phyloP scores from a whole-genome alignment of 2,888 invertebrate species.

The Subacronicta megacephala region DNA sequence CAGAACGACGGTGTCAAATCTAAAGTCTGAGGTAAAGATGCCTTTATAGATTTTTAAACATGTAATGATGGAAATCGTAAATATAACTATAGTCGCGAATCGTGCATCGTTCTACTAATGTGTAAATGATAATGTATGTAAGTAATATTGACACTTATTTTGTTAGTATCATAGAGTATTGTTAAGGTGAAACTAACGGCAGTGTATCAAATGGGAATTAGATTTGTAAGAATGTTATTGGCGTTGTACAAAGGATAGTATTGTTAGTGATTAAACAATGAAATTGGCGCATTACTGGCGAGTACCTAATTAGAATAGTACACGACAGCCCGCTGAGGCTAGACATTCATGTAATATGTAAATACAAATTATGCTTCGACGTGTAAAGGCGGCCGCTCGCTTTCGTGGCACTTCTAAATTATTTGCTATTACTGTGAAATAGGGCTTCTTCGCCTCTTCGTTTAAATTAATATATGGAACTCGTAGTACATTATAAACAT shows the following conservation, averaged over 20 bases:
- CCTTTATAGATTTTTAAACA: slow-evolving; percentile 89
- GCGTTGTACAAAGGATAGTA: slow-evolving; percentile 89
- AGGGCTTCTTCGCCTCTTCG: slow-evolving; percentile 65
- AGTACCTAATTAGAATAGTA: slow-evolving; percentile 89
- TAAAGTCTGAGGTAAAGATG: slow-evolving; percentile 90
- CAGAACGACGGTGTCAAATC: slow-evolving; percentile 86
- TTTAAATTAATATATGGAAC: slow-evolving; percentile 46
- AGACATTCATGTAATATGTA: slow-evolving; percentile 77
- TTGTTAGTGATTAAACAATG: slow-evolving; percentile 85
- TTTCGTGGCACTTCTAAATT: slow-evolving; percentile 81
- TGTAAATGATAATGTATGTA: slow-evolving; percentile 81
- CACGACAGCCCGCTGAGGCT: slow-evolving; percentile 86
- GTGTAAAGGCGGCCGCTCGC: slow-evolving; percentile 78
- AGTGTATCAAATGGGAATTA: slow-evolving; percentile 84
- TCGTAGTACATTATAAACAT: slow-evolving; percentile 49
- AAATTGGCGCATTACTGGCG: slow-evolving; percentile 90
- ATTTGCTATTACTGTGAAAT: slow-evolving; percentile 63
- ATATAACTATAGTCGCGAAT: slow-evolving; percentile 80
- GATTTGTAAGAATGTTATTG: slow-evolving; percentile 85
- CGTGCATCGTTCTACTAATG: slow-evolving; percentile 86
- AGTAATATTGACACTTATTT: slow-evolving; percentile 88
- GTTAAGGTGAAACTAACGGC: slow-evolving; percentile 83
- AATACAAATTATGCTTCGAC: slow-evolving; percentile 78
- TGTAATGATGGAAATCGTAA: slow-evolving; percentile 81
- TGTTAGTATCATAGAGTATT: slow-evolving; percentile 84